Base-by-base conservation (phyloP, 1,140 invertebrate genomes). In the Agraylea sexmaculata region DNA sequence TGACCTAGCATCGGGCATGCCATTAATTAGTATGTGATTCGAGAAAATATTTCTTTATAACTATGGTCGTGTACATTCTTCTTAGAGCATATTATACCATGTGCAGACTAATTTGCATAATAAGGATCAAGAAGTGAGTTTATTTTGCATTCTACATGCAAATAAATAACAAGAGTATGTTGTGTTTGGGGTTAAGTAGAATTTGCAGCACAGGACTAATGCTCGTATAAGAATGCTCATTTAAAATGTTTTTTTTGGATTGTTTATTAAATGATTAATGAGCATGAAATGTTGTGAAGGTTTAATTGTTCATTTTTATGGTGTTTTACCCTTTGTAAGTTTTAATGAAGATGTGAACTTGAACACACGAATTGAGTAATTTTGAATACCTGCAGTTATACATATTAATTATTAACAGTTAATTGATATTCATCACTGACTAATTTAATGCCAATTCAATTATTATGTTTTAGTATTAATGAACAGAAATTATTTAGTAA, bases 1-100 rank as follows among this genome's bases (percentile, higher is more conserved):
- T 53, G 54, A 58, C 59, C 62, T 60, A 56, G 46, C 56, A 58
- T 55, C 52, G 51, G 51, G 53, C 52, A 46, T 50, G 47, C 47
- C 44, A 46, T 46, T 46, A 34, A 46, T 50, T 49, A 49, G 47
- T 49, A 42, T 36, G 37, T 23, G 40, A 32, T 10, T 8, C 10
- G 6, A 18, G n/a, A 16, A 34, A 34, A 4, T 34, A 4, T 34
- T 16, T 34, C 17, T 34, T 34, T 35, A 42, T 35, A 18, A 22
- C 27, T 35, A 17, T 42, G 25, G 31, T 36, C 19, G 27, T 19
- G 34, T 34, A 31, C 37, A 48, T 45, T 42, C 40, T 43, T 49
- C 18, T 37, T 25, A 43, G 43, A 42, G 37, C 40, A 38, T 25
- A 25, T 25, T 7, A 25, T 25, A n/a, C 23, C n/a, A 25, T 25